phyloP scores from a whole-genome alignment of 2,797 vertebrate species.

The Sebastes vulpes region DNA sequence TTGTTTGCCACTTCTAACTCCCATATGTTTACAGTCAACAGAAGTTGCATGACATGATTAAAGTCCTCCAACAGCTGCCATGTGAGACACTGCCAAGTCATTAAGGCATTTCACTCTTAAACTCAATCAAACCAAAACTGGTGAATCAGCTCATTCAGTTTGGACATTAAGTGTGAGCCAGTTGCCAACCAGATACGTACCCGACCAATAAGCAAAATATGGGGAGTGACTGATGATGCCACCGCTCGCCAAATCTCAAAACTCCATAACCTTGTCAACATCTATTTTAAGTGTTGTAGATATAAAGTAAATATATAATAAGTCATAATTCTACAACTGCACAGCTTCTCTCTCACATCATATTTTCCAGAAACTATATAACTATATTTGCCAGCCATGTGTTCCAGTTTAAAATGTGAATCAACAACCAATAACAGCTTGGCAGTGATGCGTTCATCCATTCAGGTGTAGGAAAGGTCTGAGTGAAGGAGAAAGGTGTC shows the following conservation, averaged over 20 bases:
- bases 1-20: constrained; percentile 6
- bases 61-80: constrained; percentile 51
- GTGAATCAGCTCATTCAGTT: constrained; percentile 55
- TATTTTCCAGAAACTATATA: not conserved
- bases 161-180: constrained; percentile 18
- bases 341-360: not conserved
- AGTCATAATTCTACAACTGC: not conserved
- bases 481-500: constrained; percentile 8
- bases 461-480: not conserved
- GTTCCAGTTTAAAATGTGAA: not conserved
- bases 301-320: not conserved
- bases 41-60: constrained; percentile 44
- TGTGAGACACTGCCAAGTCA: constrained; percentile 59
- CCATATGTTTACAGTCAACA: constrained; percentile 35
- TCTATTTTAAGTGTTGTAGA: not conserved
- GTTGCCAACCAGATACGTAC: constrained; percentile 1
- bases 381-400: not conserved
- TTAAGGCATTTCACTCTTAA: constrained; percentile 49
- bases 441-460: not conserved
- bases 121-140: constrained; percentile 54
- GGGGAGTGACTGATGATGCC: not conserved
- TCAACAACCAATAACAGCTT: not conserved
- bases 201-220: not conserved
- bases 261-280: not conserved
- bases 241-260: not conserved